Evolutionary conservation across 2,888 invertebrate genomes (phyloP), one percentile per base, ranked within the genome.

Genomic region (Chloroclystis v-ata): DNA sequence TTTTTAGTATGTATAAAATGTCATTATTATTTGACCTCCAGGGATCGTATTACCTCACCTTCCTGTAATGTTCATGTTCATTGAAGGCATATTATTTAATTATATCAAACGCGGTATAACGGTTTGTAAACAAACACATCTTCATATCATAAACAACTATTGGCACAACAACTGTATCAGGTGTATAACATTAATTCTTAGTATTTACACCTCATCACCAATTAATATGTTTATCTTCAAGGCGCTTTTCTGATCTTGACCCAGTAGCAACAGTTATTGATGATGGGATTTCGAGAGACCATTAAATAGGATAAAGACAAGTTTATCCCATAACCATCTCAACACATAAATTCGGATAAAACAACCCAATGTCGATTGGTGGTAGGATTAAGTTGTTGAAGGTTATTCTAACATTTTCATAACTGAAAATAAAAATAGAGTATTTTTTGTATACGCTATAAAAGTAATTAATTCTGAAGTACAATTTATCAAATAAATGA

Each of bases 81-180:
- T 6, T 26, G 26, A 26, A 20, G 2, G 20, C 20, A 20, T 4
- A 20, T 20, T 20, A 20, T 20, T 20, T 4, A 20, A 20, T 4
- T 20, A 5, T 20, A 20, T 20, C 5, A 4, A 20, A 20, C 5
- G 20, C 5, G 20, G 5, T 20, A 20, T 4, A 6, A 13, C n/a
- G 7, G n/a, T 11, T 7, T 20, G 2, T 16, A n/a, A 11, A 35
- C 20, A 35, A 11, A 35, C 20, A 10, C 13, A 35, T 29, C 44
- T 35, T 46, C 46, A 41, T 43, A 43, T 46, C 46, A 39, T 43
- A 47, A 38, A 43, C 33, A 45, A 28, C 20, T 37, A 44, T 51
- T 54, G 47, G 51, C 49, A 40, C 47, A 47, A 47, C 43, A 37
- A 29, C 46, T 33, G 42, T n/a, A 44, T 49, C 38, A 43, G 42